Percentiles rank a stretch among this genome's conserved stretches.
Conservation (phyloP, 2,888 invertebrate genomes). For the Pachydiplax longipennis region DNA sequence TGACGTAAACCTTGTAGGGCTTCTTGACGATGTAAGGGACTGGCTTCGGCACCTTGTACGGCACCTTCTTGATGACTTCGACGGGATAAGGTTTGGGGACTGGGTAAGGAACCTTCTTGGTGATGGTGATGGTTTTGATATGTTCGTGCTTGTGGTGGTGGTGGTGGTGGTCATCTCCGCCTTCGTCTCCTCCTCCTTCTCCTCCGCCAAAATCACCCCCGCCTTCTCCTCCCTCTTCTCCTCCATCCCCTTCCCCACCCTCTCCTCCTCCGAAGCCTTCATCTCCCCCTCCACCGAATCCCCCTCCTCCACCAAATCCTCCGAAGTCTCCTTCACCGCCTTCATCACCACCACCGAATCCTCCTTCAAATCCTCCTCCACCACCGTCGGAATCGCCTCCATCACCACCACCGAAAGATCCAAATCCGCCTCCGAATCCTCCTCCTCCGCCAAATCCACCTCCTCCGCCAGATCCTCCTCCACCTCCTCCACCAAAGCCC, state of each 20-base stretch:
- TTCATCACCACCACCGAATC: not conserved
- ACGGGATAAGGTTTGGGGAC: constrained; percentile 14
- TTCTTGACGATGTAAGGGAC: constrained; percentile 49
- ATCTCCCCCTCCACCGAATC: constrained; percentile 16
- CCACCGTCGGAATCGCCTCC: not conserved
- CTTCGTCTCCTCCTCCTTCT: too few relatives aligned
- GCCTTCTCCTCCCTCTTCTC: not conserved
- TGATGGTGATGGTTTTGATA: constrained; percentile 7
- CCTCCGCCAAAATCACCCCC: not conserved
- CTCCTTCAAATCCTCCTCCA: not conserved
- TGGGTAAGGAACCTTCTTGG: not conserved
- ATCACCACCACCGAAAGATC: not conserved
- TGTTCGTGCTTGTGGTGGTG: constrained; percentile 15
- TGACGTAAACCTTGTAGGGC: constrained; percentile 53
- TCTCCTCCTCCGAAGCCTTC: not conserved
- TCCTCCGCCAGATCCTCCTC: too few relatives aligned
- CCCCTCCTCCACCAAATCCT: constrained; percentile 46
- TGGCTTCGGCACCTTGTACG: constrained; percentile 20
- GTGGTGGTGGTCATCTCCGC: not conserved
- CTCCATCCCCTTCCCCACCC: constrained; percentile 39
- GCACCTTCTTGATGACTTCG: not conserved
- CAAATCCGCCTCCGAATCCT: too few relatives aligned
- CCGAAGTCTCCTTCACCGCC: constrained; percentile 46
- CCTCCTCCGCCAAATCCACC: too few relatives aligned
- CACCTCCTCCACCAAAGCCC: too few relatives aligned